phyloP scores from a whole-genome alignment of 1,140 invertebrate genomes.

The Holcopasites calliopsidis region DNA sequence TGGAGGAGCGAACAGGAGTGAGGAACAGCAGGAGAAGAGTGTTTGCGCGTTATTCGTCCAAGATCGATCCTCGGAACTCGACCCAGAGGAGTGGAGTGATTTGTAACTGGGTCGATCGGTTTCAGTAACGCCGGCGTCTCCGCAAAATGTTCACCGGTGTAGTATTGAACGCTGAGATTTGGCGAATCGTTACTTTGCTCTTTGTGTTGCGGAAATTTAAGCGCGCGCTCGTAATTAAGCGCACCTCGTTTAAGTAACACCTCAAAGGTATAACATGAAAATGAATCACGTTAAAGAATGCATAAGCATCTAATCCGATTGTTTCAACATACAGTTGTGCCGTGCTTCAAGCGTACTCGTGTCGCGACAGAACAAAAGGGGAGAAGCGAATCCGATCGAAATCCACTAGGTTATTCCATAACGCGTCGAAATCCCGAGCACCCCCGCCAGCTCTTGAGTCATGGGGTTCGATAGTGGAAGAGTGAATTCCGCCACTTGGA shows the following conservation, averaged over 20 bases:
- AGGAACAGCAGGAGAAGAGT: background rate
- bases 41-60: slow-evolving; percentile 18
- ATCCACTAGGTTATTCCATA: slow-evolving; percentile 58
- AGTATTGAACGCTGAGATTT: slow-evolving; percentile 7
- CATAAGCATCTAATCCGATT: too few species aligned
- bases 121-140: background rate
- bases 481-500: slow-evolving; percentile 63
- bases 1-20: too few species aligned
- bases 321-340: background rate
- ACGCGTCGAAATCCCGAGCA: slow-evolving; percentile 38
- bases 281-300: too few species aligned
- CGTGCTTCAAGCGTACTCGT: background rate
- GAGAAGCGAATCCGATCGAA: slow-evolving; percentile 17
- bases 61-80: background rate
- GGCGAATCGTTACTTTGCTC: background rate
- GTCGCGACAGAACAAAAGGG: too few species aligned
- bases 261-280: too few species aligned
- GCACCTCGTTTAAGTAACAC: too few species aligned
- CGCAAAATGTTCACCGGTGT: slow-evolving; percentile 20
- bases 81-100: slow-evolving; percentile 3
- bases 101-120: slow-evolving; percentile 37
- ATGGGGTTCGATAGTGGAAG: slow-evolving; percentile 60
- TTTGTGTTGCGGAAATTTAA: too few species aligned
- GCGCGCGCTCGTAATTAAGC: too few species aligned
- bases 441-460: slow-evolving; percentile 49